Evolutionary conservation across 2,888 invertebrate species (phyloP).

Genomic region (Sisyra nigra): DNA sequence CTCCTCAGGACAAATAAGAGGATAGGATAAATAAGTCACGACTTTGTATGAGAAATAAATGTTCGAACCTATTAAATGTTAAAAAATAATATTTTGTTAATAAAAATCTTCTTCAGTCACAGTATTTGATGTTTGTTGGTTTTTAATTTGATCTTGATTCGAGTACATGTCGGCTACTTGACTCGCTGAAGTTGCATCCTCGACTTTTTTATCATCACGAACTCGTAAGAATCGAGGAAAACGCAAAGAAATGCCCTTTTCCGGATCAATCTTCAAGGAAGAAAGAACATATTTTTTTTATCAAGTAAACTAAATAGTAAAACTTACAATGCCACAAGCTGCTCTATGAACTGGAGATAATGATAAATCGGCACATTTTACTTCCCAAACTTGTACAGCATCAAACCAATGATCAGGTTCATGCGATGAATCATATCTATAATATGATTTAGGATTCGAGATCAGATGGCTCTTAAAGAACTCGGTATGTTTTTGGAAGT

Average conservation of each 20-base stretch:
- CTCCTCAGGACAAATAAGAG: too few species aligned
- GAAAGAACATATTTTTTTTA: neutral
- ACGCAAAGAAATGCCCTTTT: slow-evolving; percentile 85
- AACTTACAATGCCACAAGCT: slow-evolving; percentile 60
- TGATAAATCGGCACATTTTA: slow-evolving; percentile 94
- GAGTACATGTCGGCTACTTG: slow-evolving; percentile 86
- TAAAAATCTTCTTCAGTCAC: slow-evolving; percentile 44
- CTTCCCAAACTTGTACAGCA: slow-evolving; percentile 83
- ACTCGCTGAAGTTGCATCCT: slow-evolving; percentile 79
- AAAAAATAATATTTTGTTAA: slow-evolving; percentile 18
- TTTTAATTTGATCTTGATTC: slow-evolving; percentile 81
- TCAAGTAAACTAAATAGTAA: neutral
- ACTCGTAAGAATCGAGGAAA: slow-evolving; percentile 88
- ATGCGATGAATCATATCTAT: slow-evolving; percentile 53
- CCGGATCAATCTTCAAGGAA: slow-evolving; percentile 51
- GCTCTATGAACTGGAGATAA: slow-evolving; percentile 89
- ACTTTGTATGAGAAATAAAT: too few species aligned
- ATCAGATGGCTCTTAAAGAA: slow-evolving; percentile 63
- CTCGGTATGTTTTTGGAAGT: slow-evolving; percentile 58
- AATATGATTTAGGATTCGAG: slow-evolving; percentile 59
- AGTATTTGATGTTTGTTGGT: slow-evolving; percentile 31
- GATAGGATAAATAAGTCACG: too few species aligned
- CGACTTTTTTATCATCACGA: slow-evolving; percentile 81
- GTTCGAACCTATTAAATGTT: too few species aligned
- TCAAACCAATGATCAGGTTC: slow-evolving; percentile 83